Evolutionary conservation across 2,113 vertebrate genomes (phyloP).

Genomic region (Pseudorasbora parva): DNA sequence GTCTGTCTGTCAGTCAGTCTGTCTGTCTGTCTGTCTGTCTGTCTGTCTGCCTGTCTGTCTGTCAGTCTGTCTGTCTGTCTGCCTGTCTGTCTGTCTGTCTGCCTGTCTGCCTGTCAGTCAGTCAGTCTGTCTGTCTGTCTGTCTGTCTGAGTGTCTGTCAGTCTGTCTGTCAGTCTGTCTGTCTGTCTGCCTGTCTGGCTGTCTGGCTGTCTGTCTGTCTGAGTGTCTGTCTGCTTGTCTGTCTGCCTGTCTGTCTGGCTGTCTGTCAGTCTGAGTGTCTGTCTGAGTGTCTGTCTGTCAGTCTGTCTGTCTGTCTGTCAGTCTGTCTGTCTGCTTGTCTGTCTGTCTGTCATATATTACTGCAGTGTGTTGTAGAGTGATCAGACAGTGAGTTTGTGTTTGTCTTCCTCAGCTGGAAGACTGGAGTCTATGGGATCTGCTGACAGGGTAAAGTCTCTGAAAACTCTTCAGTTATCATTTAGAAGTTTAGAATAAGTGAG

Average conservation of each 20-base stretch:
- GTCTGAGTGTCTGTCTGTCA: too few species aligned
- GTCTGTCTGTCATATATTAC: too few species aligned
- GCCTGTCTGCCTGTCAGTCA: accelerated
- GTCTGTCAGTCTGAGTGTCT: accelerated
- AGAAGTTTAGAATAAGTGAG: background rate
- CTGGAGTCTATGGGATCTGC: background rate
- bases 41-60: too few species aligned
- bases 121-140: accelerated
- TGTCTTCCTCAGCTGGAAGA: conserved; percentile 54
- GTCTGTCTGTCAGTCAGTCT: background rate
- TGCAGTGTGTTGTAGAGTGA: too few species aligned
- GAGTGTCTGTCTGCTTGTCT: too few species aligned
- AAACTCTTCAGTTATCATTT: background rate
- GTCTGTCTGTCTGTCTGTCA: too few species aligned
- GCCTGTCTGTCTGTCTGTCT: too few species aligned
- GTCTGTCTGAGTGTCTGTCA: accelerated
- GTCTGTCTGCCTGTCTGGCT: accelerated
- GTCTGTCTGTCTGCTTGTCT: accelerated
- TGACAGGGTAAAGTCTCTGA: conserved; percentile 57
- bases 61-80: too few species aligned
- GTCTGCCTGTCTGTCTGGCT: too few species aligned
- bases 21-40: background rate
- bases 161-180: accelerated
- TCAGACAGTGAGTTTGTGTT: background rate
- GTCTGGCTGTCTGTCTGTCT: too few species aligned